A percentile compares a stretch with the other conserved stretches of the same genome.
Evolutionary conservation across 2,113 vertebrate genomes (phyloP).

Genomic region (Nerophis lumbriciformis): DNA sequence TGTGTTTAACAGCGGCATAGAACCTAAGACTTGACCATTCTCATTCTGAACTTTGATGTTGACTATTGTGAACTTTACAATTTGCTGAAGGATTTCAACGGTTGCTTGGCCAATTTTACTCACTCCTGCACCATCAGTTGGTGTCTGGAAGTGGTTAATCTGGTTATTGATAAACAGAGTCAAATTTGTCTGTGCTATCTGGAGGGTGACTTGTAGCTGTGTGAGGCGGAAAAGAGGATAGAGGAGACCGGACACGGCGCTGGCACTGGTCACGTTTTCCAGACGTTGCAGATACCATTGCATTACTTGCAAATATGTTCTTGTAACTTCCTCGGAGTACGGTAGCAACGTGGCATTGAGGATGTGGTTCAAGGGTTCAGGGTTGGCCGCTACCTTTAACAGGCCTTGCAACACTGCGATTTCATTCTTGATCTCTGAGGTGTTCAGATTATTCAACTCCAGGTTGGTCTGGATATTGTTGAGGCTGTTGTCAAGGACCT

Average conservation of each 20-base stretch:
- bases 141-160: slow-evolving; percentile 42
- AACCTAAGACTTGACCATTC: not conserved
- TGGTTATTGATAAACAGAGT: slow-evolving; percentile 34
- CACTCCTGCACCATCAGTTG: slow-evolving; percentile 50
- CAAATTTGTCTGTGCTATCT: slow-evolving; percentile 51
- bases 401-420: slow-evolving; percentile 59
- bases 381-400: slow-evolving; percentile 37
- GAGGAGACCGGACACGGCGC: slow-evolving; percentile 44
- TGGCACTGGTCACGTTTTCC: slow-evolving; percentile 53
- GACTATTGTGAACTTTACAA: slow-evolving; percentile 32
- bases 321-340: slow-evolving; percentile 31
- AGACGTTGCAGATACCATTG: slow-evolving; percentile 66
- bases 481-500: slow-evolving; percentile 40
- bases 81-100: slow-evolving; percentile 30
- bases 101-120: slow-evolving; percentile 42
- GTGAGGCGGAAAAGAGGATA: slow-evolving; percentile 42
- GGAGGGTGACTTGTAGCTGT: slow-evolving; percentile 53
- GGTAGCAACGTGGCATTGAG: slow-evolving; percentile 36
- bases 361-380: slow-evolving; percentile 29
- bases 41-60: slow-evolving; percentile 43
- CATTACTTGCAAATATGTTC: slow-evolving; percentile 43
- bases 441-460: slow-evolving; percentile 39
- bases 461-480: slow-evolving; percentile 54
- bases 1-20: slow-evolving; percentile 13
- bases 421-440: slow-evolving; percentile 56